Evolutionary conservation across 2,113 vertebrate genomes (phyloP), one percentile per base, ranked within the genome.

Genomic region (Pyxicephalus adspersus): DNA sequence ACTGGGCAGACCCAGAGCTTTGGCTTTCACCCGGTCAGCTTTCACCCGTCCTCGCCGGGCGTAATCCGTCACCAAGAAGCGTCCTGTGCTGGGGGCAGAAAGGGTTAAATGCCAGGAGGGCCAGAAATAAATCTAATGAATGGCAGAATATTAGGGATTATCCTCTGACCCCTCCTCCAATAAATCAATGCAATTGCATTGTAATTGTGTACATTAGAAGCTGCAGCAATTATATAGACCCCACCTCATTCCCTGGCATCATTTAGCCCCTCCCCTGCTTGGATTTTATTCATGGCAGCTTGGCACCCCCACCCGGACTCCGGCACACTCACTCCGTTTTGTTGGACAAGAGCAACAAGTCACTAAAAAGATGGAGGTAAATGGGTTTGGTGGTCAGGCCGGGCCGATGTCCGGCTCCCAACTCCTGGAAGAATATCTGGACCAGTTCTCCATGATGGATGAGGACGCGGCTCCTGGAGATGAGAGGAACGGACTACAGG

Each of bases 311-410:
- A 2, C 5, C 2, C 6, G 51, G 29, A 1, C 0, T 26, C 20
- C 3, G 5, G 3, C 28, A 31, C 3, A 72, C 86, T 83, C 87
- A 94, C 94, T 87, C 92, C 75, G 89, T 90, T 0, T 73, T 63
- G 23, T 57, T 77, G 19, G 91, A 93, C 22, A 90, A 73, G 29
- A 92, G 83, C 84, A 95, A 54, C 8, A 94, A 89, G 80, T 91
- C 89, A 45, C 89, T 94, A 86, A 93, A 92, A 73, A 93, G 89
- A 31, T 90, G 89, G 19, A 93, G 84, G 83, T 92, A 84, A 79
- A 94, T 1, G 3, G 86, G 83, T 64, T 81, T 85, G 71, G 87
- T 87, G 2, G 87, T 83, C 20, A 87, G 83, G 68, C 75, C 85
- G 6, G 45, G 70, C 23, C 73, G 31, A 8, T 85, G 84, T 34